Base-by-base conservation (phyloP, 2,888 invertebrate species). In the Temnothorax ravouxi region DNA sequence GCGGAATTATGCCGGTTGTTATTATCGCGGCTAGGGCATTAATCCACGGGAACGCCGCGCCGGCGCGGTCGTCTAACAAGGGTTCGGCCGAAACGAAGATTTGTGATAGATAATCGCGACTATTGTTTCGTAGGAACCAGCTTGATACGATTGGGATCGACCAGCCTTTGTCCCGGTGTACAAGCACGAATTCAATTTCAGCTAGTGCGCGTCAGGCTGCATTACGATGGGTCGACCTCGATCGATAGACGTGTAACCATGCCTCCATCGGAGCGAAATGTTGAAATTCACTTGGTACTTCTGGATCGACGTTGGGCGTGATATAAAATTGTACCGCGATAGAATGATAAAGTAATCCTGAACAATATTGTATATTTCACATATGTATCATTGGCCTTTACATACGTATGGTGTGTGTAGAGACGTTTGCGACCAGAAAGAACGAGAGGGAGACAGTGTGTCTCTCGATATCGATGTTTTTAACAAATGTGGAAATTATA, bases 131-230 rank as follows among this genome's bases (percentile, higher is more conserved):
- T 38, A 84, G 80, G 41, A 81, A 67, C 66, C 59, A 47, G 75
- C 29, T 79, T 79, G 83, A 84, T 86, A 83, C 75, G 85, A 86
- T 88, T 80, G 34, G 74, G 77, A 82, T 79, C 76, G 71, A 54
- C 64, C 38, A 21, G 13, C 66, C 75, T 88, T 86, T 88, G 83
- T 84, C 75, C 56, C 74, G 71, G 52, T 62, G 62, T 64, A 75
- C 83, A 71, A 81, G 66, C 84, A 84, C 87, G 86, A 85, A 91
- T 90, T 88, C 84, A 86, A 88, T 88, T 90, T 87, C 79, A 76
- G 75, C 47, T 69, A 21, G 69, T 80, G 47, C 62, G 69, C 79
- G 66, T 66, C 62, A 52, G 69, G 77, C 44, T 81, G 80, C 84
- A 80, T 84, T 84, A 80, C 72, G 64, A 84, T 75, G 59, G 72